phyloP scores from a whole-genome alignment of 1,140 invertebrate species.

The Drosophila micromelanica region DNA sequence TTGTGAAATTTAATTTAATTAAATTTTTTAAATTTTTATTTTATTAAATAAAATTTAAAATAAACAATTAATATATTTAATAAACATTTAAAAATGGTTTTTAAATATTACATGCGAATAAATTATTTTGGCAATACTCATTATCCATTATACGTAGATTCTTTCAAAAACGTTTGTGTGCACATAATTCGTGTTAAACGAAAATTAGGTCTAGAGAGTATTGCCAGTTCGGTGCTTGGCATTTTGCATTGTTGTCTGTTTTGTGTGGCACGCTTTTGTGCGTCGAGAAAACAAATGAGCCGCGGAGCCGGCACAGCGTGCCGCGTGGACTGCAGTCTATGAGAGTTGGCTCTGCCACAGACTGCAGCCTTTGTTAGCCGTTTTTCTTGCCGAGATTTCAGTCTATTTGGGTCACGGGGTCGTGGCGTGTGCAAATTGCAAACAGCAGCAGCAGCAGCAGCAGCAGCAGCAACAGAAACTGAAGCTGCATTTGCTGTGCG shows the following conservation, averaged over 20 bases:
- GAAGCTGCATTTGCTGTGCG: constrained; percentile 46
- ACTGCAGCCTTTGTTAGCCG: constrained; percentile 62
- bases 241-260: neutral
- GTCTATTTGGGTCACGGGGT: constrained; percentile 73
- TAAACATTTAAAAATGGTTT: too few relatives aligned
- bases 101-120: too few relatives aligned
- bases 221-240: neutral
- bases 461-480: neutral
- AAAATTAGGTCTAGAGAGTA: neutral
- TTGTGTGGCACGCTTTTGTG: constrained; percentile 46
- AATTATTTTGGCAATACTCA: too few relatives aligned
- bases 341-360: constrained; percentile 56
- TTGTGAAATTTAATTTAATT: too few relatives aligned
- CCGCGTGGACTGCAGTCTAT: constrained; percentile 56
- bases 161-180: too few relatives aligned
- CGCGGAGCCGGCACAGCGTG: constrained; percentile 43
- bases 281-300: constrained; percentile 66
- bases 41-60: too few relatives aligned
- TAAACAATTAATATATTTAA: too few relatives aligned
- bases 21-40: too few relatives aligned
- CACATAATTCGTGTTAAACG: too few relatives aligned
- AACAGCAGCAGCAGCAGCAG: constrained; percentile 28
- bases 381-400: constrained; percentile 65
- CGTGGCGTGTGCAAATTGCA: constrained; percentile 77
- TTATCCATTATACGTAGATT: too few relatives aligned